These are phyloP conservation scores for Atrina japonica DNA, from an alignment of 2,888 invertebrate species.

Conservation along the genomic window DNA sequence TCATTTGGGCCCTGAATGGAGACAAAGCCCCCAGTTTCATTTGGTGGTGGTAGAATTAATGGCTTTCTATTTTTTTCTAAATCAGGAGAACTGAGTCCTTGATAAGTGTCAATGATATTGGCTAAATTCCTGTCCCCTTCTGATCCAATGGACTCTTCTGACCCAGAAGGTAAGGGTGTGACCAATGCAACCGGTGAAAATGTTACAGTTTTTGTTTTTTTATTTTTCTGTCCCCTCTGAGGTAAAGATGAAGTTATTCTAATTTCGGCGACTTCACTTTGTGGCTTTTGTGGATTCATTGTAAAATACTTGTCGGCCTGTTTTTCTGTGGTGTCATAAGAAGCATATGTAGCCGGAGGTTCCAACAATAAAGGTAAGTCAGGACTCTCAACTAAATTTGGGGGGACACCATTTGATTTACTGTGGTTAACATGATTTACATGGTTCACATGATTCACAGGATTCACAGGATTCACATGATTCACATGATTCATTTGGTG, in stretches of 20 bases:
- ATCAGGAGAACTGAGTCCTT: conserved; percentile 34
- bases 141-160: conserved; percentile 68
- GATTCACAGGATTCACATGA: conserved; percentile 5
- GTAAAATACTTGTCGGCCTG: conserved; percentile 37
- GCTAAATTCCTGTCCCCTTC: conserved; percentile 55
- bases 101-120: conserved; percentile 56
- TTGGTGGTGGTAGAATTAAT: conserved; percentile 36
- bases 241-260: conserved; percentile 49
- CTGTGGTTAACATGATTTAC: not conserved
- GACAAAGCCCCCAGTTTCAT: conserved; percentile 27
- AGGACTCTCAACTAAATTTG: conserved; percentile 34
- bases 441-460: not conserved
- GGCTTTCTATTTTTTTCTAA: conserved; percentile 31
- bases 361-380: conserved; percentile 47
- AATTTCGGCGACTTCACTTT: conserved; percentile 47
- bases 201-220: conserved; percentile 69
- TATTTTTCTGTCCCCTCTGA: conserved; percentile 51
- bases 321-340: conserved; percentile 2
- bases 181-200: conserved; percentile 75
- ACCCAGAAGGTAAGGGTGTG: conserved; percentile 71
- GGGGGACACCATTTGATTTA: conserved; percentile 41
- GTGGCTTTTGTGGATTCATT: conserved; percentile 44
- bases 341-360: conserved; percentile 33
- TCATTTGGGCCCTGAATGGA: conserved; percentile 47
- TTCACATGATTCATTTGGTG: not conserved